A percentile compares a stretch with the other conserved stretches of the same genome.
Conservation (phyloP, 2,113 vertebrate genomes). For the Engystomops pustulosus region DNA sequence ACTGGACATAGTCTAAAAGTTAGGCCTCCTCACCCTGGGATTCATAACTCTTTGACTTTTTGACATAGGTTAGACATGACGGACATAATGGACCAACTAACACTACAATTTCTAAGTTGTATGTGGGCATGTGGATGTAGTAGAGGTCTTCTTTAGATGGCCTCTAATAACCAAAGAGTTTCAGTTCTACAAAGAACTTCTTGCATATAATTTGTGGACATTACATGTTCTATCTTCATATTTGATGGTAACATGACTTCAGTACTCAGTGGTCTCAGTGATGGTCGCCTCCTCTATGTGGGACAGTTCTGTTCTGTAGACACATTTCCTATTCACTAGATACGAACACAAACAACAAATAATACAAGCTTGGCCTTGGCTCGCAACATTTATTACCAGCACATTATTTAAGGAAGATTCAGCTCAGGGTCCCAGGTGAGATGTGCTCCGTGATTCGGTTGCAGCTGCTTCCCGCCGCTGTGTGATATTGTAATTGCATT, state of each 20-base stretch:
- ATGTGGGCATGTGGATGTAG: neutral
- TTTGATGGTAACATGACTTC: too few relatives aligned
- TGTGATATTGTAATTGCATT: conserved; percentile 43
- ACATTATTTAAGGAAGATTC: conserved; percentile 27
- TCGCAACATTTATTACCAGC: conserved; percentile 11
- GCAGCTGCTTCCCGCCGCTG: conserved; percentile 22
- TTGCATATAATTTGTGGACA: too few relatives aligned
- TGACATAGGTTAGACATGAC: too few relatives aligned
- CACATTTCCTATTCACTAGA: neutral
- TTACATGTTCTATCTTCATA: too few relatives aligned
- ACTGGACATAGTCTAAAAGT: too few relatives aligned
- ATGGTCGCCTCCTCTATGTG: neutral
- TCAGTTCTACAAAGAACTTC: too few relatives aligned
- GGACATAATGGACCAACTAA: too few relatives aligned
- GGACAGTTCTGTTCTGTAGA: neutral
- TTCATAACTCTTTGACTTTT: too few relatives aligned
- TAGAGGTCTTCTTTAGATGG: too few relatives aligned
- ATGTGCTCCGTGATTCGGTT: conserved; percentile 18
- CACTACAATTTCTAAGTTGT: neutral
- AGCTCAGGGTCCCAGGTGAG: conserved; percentile 16
- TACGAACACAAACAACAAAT: neutral
- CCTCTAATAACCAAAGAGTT: too few relatives aligned
- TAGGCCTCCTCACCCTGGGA: too few relatives aligned
- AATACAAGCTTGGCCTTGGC: neutral
- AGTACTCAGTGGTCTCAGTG: neutral